Evolutionary conservation across 2,113 vertebrate species (phyloP).

Genomic region (Seriola rivoliana): DNA sequence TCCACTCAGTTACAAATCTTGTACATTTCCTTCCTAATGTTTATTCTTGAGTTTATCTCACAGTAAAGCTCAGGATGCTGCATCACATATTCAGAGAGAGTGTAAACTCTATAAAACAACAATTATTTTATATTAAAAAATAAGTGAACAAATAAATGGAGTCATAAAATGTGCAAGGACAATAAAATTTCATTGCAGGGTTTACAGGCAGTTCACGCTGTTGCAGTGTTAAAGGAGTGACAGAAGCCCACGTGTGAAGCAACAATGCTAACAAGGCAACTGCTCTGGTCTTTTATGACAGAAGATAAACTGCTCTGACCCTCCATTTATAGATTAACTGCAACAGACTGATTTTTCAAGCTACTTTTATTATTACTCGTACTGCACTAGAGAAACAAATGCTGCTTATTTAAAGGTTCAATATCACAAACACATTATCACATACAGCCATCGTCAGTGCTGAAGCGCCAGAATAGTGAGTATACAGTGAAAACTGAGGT

Average conservation of each 20-base stretch:
- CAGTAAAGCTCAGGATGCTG: no score
- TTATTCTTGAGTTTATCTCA: neutral
- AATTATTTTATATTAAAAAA: neutral
- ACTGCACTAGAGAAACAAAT: neutral
- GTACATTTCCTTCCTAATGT: no score
- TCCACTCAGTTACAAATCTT: no score
- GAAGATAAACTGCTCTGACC: neutral
- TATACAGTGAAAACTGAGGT: neutral
- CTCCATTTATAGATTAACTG: neutral
- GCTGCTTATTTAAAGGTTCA: neutral
- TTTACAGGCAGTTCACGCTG: neutral
- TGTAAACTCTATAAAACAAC: no score
- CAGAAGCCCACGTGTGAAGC: no score
- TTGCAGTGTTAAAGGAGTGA: neutral
- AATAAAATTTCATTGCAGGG: neutral
- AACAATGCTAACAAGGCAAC: neutral
- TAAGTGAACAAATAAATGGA: neutral
- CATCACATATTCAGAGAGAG: no score
- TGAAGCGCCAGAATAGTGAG: neutral
- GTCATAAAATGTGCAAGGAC: neutral
- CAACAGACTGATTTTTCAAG: slow-evolving; percentile 1
- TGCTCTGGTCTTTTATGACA: neutral
- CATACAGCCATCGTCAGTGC: neutral
- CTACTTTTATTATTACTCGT: neutral
- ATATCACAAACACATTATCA: neutral